A percentile compares a stretch with the other conserved stretches of the same genome.
Evolutionary conservation across 2,113 vertebrate genomes (phyloP).

Genomic region (Peromyscus maniculatus): DNA sequence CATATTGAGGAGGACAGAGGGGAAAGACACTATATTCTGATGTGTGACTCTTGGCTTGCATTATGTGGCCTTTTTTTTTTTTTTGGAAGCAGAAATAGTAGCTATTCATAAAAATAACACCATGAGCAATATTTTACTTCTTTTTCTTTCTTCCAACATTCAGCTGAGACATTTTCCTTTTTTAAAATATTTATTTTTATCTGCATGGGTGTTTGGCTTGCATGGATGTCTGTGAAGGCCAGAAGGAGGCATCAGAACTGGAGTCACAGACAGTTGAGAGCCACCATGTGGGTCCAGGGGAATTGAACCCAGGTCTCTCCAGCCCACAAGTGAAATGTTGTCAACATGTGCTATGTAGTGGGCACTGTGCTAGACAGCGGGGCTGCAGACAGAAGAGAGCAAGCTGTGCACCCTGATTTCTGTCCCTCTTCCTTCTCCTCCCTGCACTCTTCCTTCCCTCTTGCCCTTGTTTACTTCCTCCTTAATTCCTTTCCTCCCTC

Average conservation of each 20-base stretch:
- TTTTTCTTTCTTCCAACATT: not conserved
- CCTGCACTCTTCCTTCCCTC: not conserved
- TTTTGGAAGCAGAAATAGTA: not conserved
- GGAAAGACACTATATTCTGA: rapidly evolving
- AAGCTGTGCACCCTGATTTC: too few relatives aligned
- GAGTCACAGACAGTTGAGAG: not conserved
- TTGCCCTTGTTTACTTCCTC: not conserved
- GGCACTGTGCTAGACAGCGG: not conserved
- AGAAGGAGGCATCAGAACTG: not conserved
- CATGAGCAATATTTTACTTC: not conserved
- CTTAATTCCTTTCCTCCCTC: not conserved
- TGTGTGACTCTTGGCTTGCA: not conserved
- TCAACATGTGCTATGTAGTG: not conserved
- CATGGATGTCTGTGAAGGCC: not conserved
- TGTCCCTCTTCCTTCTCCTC: too few relatives aligned
- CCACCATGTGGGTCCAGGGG: not conserved
- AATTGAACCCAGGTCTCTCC: not conserved
- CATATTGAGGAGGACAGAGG: not conserved
- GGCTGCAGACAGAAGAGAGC: not conserved
- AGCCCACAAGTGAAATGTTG: not conserved
- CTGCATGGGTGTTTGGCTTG: not conserved
- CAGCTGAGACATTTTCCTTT: not conserved
- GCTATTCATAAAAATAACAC: not conserved
- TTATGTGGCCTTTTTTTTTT: not conserved
- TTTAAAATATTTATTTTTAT: not conserved